Evolutionary conservation across 2,113 vertebrate species (phyloP), one percentile per base, ranked within the genome.

Genomic region (Holacanthus passer): DNA sequence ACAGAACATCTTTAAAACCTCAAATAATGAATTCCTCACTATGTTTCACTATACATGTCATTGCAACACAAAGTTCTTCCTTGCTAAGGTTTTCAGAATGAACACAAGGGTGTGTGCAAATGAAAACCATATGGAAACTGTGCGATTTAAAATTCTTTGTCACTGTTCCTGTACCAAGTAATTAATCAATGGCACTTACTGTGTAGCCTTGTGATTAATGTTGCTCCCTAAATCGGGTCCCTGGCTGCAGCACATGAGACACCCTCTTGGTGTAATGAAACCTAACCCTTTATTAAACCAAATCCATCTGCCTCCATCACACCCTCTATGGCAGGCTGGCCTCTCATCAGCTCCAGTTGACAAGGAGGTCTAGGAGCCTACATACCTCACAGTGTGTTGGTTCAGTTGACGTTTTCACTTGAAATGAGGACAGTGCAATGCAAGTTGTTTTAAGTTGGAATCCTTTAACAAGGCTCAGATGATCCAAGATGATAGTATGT

Each of bases 261-360:
- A 53, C 47, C 56, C 62, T 79, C 56, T 32, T 66, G 81, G 63
- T 87, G 65, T 73, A 76, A 84, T 82, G 77, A 88, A 89, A 84
- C 68, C 73, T 43, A 88, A 90, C 77, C 60, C 60, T 79, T 89
- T 82, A 82, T 88, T 74, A 81, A 90, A 69, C 79, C 79, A 72
- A 74, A 87, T 91, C 74, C 72, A 80, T 81, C 76, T 77, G 76
- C 71, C 22, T 86, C 66, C 66, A 47, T 88, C 81, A 76, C 70
- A 35, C 84, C 45, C 47, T 32, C 58, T 4, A 19, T 68, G 45
- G 12, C 73, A 56, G 75, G n/a, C 55, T 79, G 60, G 69, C 64
- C 17, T 81, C 45, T 59, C 53, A 29, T 59, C 41, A 59, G 69
- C 32, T 50, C 7, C 8, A 48, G 48, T 50, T 74, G 24, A 73